Evolutionary conservation across 2,797 vertebrate species (phyloP).

Genomic region (Rhinatrema bivittatum): DNA sequence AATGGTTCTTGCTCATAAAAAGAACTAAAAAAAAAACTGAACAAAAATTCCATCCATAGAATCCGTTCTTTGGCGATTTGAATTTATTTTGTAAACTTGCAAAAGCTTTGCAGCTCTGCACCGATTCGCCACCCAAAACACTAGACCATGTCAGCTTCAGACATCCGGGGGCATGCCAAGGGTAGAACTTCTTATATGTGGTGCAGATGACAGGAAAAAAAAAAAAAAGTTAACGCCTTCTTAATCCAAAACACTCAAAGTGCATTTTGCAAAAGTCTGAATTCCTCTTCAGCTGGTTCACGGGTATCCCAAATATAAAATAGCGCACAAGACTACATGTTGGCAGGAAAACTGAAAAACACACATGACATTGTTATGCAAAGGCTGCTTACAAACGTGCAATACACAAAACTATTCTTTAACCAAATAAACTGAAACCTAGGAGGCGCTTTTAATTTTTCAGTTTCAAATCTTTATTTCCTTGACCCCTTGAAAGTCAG

Average conservation of each 20-base stretch:
- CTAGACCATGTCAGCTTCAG: constrained; percentile 13
- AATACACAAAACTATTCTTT: background rate
- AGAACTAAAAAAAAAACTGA: constrained; percentile 17
- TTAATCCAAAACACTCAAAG: constrained; percentile 15
- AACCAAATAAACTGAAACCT: constrained; percentile 1
- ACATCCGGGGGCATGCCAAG: constrained; percentile 7
- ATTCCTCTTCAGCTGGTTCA: constrained; percentile 37
- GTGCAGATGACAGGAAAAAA: constrained; percentile 1
- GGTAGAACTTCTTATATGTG: constrained; percentile 17
- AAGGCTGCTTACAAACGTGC: background rate
- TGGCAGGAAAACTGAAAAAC: constrained; percentile 41
- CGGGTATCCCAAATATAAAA: constrained; percentile 29
- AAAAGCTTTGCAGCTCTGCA: constrained; percentile 7
- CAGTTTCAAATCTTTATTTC: background rate
- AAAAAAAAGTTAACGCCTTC: constrained; percentile 14
- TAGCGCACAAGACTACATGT: constrained; percentile 35
- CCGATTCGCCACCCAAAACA: constrained; percentile 3
- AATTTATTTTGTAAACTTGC: background rate
- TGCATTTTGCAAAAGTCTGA: constrained; percentile 11
- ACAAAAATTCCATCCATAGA: constrained; percentile 15
- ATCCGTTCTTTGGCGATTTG: constrained; percentile 10
- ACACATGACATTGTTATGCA: constrained; percentile 1
- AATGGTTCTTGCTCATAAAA: constrained; percentile 36
- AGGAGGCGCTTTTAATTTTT: background rate
- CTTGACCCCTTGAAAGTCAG: background rate